Base-by-base conservation (phyloP, 2,888 invertebrate genomes). In the Zaprionus lineosus region DNA sequence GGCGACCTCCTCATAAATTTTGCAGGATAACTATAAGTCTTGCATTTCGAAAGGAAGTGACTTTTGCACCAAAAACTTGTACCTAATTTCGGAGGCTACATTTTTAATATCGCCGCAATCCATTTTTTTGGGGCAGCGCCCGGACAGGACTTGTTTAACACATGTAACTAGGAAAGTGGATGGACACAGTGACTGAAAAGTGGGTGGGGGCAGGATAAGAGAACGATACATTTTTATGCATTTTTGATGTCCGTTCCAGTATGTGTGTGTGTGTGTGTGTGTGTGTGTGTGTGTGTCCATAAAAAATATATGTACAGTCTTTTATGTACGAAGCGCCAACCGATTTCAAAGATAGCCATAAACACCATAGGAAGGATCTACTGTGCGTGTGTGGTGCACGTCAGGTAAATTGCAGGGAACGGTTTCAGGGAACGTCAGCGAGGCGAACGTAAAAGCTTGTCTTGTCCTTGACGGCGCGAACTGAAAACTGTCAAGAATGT, bases 71-170 rank as follows among this genome's bases (percentile, higher is more conserved):
- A n/a, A 11, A 36, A 15, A 16, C 19, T 28, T 56, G 18, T 19
- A n/a, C 18, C 37, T 47, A 31, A 37, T 31, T 46, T 53, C n/a
- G 28, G 24, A 2, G 43, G 34, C 28, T 52, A 63, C 71, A 69
- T 69, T 72, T 73, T 73, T 48, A 64, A 69, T 52, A 60, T 53
- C 43, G 29, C 51, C 59, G 47, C 43, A 60, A 46, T 63, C 31
- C 31, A 51, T 37, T 57, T 66, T 21, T 6, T 43, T 44, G 43
- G 43, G n/a, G n/a, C n/a, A n/a, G n/a, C n/a, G n/a, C n/a, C n/a
- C 46, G 60, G 14, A 48, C 51, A 41, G 56, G 56, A 48, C 31
- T 57, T 64, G 70, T 57, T 70, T 18, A 70, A 60, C 60, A 71
- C 39, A 34, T 50, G 57, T 61, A 50, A 46, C 36, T 39, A 48